A percentile compares a stretch with the other conserved stretches of the same genome.
phyloP scores from a whole-genome alignment of 1,140 invertebrate species.

The Plectrocnemia conspersa region DNA sequence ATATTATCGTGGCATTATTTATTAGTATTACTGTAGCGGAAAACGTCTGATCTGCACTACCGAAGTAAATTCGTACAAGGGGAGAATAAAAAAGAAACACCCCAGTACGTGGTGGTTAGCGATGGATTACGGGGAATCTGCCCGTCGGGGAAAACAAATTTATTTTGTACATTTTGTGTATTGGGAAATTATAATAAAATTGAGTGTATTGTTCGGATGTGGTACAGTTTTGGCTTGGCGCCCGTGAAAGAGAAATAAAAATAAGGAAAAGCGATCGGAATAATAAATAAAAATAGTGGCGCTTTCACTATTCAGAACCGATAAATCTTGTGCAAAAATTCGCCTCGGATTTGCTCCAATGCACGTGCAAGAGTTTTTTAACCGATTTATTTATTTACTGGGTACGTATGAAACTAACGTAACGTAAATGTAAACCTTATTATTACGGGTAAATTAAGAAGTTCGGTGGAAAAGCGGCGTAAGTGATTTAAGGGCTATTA shows the following conservation, averaged over 20 bases:
- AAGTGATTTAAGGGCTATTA: no score
- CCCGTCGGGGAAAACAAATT: not conserved
- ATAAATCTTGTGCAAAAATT: constrained; percentile 31
- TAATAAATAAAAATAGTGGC: constrained; percentile 35
- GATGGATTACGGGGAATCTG: no score
- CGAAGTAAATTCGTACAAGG: no score
- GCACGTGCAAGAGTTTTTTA: no score
- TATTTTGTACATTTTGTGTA: not conserved
- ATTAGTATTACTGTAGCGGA: constrained; percentile 15
- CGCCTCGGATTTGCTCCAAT: constrained; percentile 30
- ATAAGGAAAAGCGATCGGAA: constrained; percentile 24
- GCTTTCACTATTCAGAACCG: constrained; percentile 33
- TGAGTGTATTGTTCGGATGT: not conserved
- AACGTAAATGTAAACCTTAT: no score
- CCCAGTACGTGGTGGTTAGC: no score
- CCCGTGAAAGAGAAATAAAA: constrained; percentile 6
- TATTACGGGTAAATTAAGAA: no score
- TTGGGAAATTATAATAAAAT: no score
- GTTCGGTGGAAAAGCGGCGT: no score
- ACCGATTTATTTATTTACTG: no score
- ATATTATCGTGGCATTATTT: constrained; percentile 32
- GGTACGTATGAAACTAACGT: no score
- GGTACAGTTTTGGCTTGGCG: not conserved
- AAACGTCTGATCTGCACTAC: constrained; percentile 6
- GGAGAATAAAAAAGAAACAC: no score